Conservation (phyloP, 2,113 vertebrate genomes). For the Zapornia atra region DNA sequence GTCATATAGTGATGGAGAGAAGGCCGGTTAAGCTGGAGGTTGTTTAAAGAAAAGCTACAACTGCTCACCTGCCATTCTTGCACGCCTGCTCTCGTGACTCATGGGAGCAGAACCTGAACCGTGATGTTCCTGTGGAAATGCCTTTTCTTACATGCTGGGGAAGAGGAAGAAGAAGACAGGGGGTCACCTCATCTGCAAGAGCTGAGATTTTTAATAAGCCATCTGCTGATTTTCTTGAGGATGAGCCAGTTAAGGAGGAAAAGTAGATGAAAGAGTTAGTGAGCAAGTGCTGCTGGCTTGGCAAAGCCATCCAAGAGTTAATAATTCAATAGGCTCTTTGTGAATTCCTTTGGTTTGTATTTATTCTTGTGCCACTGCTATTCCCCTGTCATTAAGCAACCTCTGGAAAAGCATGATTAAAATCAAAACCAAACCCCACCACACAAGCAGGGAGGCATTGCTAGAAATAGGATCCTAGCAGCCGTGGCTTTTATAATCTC, state of each 20-base stretch:
- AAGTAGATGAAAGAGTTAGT: background rate
- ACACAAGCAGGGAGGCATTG: background rate
- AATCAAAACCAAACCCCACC: background rate
- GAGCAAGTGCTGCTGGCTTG: background rate
- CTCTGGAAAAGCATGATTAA: background rate
- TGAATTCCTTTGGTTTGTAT: conserved; percentile 4
- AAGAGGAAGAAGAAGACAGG: background rate
- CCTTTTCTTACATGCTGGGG: background rate
- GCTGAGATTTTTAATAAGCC: background rate
- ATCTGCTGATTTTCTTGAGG: background rate
- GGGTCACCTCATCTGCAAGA: background rate
- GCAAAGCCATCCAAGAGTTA: background rate
- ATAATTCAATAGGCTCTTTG: background rate
- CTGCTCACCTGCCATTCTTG: background rate
- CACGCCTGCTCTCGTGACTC: background rate
- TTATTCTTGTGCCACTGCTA: background rate
- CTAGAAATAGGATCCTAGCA: background rate
- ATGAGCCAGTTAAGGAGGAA: background rate
- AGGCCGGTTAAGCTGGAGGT: background rate
- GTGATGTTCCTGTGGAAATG: background rate
- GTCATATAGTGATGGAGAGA: background rate
- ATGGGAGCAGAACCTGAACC: background rate
- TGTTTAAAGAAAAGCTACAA: background rate
- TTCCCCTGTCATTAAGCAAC: background rate
- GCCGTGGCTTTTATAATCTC: background rate